phyloP scores from a whole-genome alignment of 2,113 vertebrate species.

The Callopanchax toddi region DNA sequence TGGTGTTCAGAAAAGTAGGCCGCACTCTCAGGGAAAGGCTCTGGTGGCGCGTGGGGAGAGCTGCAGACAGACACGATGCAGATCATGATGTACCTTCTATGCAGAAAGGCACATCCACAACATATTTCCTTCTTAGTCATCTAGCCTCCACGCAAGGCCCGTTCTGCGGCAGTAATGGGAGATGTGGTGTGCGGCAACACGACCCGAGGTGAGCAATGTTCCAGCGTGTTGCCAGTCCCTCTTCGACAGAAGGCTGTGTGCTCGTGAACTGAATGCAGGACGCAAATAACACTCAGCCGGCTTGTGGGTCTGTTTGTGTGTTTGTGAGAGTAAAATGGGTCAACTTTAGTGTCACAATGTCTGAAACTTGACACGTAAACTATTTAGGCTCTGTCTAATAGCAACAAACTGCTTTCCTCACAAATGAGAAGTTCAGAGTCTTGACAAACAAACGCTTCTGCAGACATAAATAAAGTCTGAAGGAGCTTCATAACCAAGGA shows the following conservation, averaged over 20 bases:
- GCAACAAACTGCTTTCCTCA: neutral
- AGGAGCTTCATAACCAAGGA: constrained; percentile 3
- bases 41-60: constrained; percentile 42
- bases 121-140: constrained; percentile 23
- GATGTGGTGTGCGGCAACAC: constrained; percentile 1
- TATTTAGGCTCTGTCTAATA: neutral
- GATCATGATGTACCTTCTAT: constrained; percentile 33
- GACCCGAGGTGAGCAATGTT: constrained; percentile 4
- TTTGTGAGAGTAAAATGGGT: constrained; percentile 21
- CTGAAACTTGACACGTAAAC: constrained; percentile 29
- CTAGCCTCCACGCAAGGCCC: neutral
- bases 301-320: constrained; percentile 33
- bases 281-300: constrained; percentile 28
- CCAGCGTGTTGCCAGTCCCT: constrained; percentile 7
- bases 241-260: constrained; percentile 43
- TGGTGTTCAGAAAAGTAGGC: constrained; percentile 78
- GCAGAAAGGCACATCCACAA: constrained; percentile 5
- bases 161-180: constrained; percentile 1
- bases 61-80: constrained; percentile 60
- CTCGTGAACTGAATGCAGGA: constrained; percentile 14
- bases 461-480: neutral
- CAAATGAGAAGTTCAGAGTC: constrained; percentile 3
- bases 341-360: constrained; percentile 33
- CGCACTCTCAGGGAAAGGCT: constrained; percentile 75
- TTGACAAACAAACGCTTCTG: neutral